Evolutionary conservation across 2,888 invertebrate genomes (phyloP).

Genomic region (Drosophila mettleri): DNA sequence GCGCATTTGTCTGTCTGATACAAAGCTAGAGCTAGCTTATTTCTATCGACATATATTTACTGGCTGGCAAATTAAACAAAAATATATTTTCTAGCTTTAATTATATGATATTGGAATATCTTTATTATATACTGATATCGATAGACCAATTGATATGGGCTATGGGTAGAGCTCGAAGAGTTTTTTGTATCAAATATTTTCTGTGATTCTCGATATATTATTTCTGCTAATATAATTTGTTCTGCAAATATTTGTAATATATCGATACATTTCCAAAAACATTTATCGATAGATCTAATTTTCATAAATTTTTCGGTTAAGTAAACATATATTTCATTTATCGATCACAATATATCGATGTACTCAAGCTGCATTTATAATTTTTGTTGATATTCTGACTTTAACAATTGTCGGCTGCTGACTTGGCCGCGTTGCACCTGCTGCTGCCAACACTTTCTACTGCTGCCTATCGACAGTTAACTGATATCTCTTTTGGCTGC

Average conservation of each 20-base stretch:
- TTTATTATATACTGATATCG: no score
- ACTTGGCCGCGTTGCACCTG: conserved; percentile 32
- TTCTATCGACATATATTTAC: no score
- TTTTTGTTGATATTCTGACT: not conserved
- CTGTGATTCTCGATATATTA: no score
- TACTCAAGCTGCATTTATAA: not conserved
- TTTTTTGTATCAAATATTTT: no score
- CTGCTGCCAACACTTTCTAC: conserved; percentile 28
- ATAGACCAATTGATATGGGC: no score
- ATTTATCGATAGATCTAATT: not conserved
- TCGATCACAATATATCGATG: not conserved
- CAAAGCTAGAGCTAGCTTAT: not conserved
- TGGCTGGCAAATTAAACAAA: no score
- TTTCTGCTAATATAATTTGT: no score
- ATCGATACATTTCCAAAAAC: not conserved
- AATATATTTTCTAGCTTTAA: no score
- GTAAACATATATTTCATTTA: not conserved
- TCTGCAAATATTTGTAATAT: no score
- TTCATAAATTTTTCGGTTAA: not conserved
- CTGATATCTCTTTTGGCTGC: conserved; percentile 20
- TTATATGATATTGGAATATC: no score
- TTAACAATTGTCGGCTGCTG: not conserved
- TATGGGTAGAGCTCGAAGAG: no score
- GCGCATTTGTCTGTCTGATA: conserved; percentile 24
- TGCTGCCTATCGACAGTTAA: conserved; percentile 27